Percentiles rank a stretch among this genome's conserved stretches.
These are phyloP conservation scores for Eucidaris tribuloides DNA, from an alignment of 35 echinoderm and acorn worm genomes.

Conservation along the genomic window DNA sequence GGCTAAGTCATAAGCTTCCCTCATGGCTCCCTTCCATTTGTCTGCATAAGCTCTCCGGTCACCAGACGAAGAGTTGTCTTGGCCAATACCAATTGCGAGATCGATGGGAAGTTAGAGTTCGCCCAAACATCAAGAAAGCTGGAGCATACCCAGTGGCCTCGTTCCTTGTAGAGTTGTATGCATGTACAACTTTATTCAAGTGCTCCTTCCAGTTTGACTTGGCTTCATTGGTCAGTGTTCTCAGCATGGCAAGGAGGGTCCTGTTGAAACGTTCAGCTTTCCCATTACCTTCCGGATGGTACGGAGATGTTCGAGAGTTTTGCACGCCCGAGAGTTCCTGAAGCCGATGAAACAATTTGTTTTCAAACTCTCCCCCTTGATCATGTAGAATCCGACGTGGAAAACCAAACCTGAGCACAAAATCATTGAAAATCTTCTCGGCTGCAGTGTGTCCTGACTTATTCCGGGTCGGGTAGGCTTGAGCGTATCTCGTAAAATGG, in stretches of 20 bases:
- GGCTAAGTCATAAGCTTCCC: conserved; percentile 45
- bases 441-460: conserved; percentile 15
- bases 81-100: conserved; percentile 38
- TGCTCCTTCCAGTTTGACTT: conserved; percentile 58
- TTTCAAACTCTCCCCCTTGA: conserved; percentile 62
- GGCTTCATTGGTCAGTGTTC: conserved; percentile 36
- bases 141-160: conserved; percentile 58
- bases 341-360: conserved; percentile 48
- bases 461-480: conserved; percentile 43
- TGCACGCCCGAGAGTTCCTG: conserved; percentile 31
- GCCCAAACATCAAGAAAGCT: conserved; percentile 57
- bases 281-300: conserved; percentile 58
- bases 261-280: conserved; percentile 57
- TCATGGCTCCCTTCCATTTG: conserved; percentile 43
- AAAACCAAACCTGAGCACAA: conserved; percentile 38
- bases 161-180: conserved; percentile 53
- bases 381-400: conserved; percentile 37
- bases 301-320: conserved; percentile 41
- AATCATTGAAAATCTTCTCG: conserved; percentile 16
- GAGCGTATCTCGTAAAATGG: conserved; percentile 32
- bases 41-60: conserved; percentile 2
- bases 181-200: conserved; percentile 59
- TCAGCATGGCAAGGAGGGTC: conserved; percentile 37
- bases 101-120: conserved; percentile 63
- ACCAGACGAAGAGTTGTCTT: background rate